Conservation (phyloP, 2,113 vertebrate species). For the Siphamia tubifer region DNA sequence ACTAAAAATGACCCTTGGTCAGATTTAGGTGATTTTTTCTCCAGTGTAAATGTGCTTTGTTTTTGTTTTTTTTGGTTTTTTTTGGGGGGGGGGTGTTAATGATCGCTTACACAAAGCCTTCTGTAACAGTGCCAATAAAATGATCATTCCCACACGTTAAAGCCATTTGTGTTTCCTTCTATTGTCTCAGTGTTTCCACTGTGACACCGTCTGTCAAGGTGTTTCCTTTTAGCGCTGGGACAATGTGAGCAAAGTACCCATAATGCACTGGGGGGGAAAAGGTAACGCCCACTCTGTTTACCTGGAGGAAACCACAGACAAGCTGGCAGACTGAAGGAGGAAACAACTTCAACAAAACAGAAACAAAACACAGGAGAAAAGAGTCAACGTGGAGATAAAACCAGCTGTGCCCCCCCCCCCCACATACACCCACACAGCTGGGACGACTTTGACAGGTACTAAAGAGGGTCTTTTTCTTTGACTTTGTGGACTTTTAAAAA, state of each 20-base stretch:
- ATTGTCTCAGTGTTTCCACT: slow-evolving; percentile 26
- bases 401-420: background rate
- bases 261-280: slow-evolving; percentile 62
- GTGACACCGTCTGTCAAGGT: slow-evolving; percentile 25
- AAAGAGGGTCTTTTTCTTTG: background rate
- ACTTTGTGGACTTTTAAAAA: slow-evolving; percentile 3
- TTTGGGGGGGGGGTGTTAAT: too few relatives aligned
- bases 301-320: slow-evolving; percentile 31
- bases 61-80: too few relatives aligned
- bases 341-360: background rate
- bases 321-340: background rate
- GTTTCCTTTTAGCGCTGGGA: slow-evolving; percentile 41
- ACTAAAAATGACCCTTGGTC: too few relatives aligned
- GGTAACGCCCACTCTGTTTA: slow-evolving; percentile 60
- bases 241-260: slow-evolving; percentile 49
- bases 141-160: slow-evolving; percentile 18
- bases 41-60: too few relatives aligned
- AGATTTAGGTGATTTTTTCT: too few relatives aligned
- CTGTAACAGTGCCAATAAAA: background rate
- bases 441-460: background rate
- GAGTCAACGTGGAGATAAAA: background rate
- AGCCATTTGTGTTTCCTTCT: slow-evolving; percentile 21
- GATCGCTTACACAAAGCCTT: background rate
- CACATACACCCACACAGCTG: too few relatives aligned
- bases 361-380: background rate